Conservation (phyloP, 2,113 vertebrate species). For the Syngnathus floridae region DNA sequence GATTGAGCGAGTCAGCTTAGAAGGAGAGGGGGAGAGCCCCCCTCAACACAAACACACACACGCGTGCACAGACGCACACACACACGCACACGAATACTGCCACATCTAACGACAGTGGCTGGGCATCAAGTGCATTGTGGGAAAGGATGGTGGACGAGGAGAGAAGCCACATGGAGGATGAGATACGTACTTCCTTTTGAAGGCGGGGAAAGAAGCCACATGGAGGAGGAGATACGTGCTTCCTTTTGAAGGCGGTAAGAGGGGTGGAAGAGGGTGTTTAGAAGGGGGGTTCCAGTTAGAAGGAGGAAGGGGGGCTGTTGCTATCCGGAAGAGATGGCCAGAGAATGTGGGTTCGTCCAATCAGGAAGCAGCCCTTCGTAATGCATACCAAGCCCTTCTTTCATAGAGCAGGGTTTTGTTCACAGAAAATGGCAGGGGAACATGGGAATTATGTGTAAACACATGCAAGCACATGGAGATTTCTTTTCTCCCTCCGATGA, state of each 20-base stretch:
- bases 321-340: constrained; percentile 71
- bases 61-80: constrained; percentile 8
- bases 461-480: constrained; percentile 25
- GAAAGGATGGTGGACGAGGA: constrained; percentile 26
- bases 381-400: constrained; percentile 68
- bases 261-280: constrained; percentile 17
- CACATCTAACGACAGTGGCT: constrained; percentile 47
- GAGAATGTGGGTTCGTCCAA: constrained; percentile 62
- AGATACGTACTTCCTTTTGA: constrained; percentile 37
- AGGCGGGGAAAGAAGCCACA: constrained; percentile 41
- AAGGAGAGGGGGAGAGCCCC: constrained; percentile 9
- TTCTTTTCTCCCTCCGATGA: constrained; percentile 24
- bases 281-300: constrained; percentile 52
- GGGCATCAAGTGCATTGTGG: constrained; percentile 58
- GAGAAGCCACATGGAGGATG: constrained; percentile 51
- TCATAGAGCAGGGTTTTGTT: constrained; percentile 44
- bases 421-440: constrained; percentile 33
- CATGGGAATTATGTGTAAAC: constrained; percentile 28
- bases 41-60: too few relatives aligned
- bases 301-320: constrained; percentile 66
- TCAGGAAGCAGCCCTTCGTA: constrained; percentile 64
- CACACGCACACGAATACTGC: constrained; percentile 17
- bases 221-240: constrained; percentile 46
- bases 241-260: constrained; percentile 30
- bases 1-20: constrained; percentile 43